Base-by-base conservation (phyloP, 1,140 invertebrate genomes). In the Sipha flava region DNA sequence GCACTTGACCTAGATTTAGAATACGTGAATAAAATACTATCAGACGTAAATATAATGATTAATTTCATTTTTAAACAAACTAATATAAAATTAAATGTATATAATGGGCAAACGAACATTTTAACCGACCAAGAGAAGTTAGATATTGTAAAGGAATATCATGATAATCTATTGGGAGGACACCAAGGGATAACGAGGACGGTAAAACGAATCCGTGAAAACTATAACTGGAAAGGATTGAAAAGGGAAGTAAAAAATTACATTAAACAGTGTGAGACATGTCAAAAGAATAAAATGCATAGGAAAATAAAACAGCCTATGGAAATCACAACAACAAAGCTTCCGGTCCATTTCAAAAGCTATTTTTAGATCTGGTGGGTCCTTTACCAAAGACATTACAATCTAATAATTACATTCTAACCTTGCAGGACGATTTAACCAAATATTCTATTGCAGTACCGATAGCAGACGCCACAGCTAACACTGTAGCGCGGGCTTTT, bases 381-480 rank as follows among this genome's bases (percentile, higher is more conserved):
- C 29, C 64, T 18, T 16, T 68, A 2, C 12, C 26, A 31, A 4
- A 4, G 4, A 12, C 9, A 7, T 3, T n/a, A 37, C 9, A 3
- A 5, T 6, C 3, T 18, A 64, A 64, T 37, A 64, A 21, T 7
- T 29, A 31, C 23, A 26, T 64, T 21, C 34, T 64, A 9, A 64
- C 59, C 5, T 6, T 26, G 6, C 83, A 84, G 83, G 83, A 84
- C 68, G 82, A 83, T 26, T 57, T 85, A 37, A 85, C 83, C 43
- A 81, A 84, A 81, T 86, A 81, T 82, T 82, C 83, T 2, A 82
- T n/a, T 34, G 16, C 64, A 3, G 18, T 2, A 68, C 6, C 10
- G 5, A 7, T 3, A 68, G 34, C 16, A n/a, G n/a, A n/a, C n/a
- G n/a, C n/a, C n/a, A n/a, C n/a, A n/a, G n/a, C 64, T 5, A 45